Conservation (phyloP, 2,888 invertebrate genomes). For the Eilema depressum region DNA sequence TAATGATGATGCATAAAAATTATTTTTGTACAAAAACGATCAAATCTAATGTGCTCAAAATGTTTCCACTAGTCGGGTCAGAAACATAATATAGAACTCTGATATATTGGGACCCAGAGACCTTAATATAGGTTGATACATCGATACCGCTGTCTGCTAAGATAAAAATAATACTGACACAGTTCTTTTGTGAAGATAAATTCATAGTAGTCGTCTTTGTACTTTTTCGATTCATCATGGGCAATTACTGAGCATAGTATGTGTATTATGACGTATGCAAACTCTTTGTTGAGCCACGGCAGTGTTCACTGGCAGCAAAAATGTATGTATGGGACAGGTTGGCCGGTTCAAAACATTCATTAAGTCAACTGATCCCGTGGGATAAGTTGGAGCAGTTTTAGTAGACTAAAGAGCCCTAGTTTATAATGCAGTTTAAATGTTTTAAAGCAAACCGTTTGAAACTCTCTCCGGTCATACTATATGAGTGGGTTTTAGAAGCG, state of each 20-base stretch:
- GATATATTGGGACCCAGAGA: neutral
- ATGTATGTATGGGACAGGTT: neutral
- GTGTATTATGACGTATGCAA: neutral
- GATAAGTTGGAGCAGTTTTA: neutral
- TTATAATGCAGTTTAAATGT: neutral
- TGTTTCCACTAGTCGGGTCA: neutral
- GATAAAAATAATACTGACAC: constrained; percentile 2
- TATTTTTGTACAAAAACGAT: neutral
- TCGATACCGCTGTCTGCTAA: neutral
- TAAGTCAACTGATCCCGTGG: neutral
- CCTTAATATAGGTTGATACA: constrained; percentile 4
- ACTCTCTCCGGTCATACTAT: too few species aligned
- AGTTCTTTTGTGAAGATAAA: neutral
- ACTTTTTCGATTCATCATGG: constrained; percentile 1
- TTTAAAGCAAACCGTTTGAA: too few species aligned
- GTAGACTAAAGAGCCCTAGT: neutral
- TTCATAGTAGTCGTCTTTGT: neutral
- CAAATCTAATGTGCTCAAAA: neutral
- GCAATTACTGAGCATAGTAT: constrained; percentile 2
- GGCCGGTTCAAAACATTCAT: neutral
- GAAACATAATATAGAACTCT: neutral
- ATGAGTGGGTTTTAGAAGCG: too few species aligned
- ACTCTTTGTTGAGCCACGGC: neutral
- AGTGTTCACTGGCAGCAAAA: neutral
- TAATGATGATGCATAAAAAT: too few species aligned